Base-by-base conservation (phyloP, 2,113 vertebrate species). In the Orycteropus afer region DNA sequence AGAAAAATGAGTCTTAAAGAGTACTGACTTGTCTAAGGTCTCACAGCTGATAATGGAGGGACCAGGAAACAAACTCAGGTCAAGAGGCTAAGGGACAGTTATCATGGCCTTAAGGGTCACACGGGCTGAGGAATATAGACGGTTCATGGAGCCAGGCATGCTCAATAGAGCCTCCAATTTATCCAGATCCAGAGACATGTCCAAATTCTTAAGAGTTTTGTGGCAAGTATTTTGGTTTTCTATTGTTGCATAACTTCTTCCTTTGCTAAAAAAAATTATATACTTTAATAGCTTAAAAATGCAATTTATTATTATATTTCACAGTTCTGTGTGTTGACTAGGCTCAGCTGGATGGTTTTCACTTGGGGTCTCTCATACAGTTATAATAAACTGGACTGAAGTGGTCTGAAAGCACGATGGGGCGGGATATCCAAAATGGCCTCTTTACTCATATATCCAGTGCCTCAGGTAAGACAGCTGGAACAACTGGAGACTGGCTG, bases 31-130 rank as follows among this genome's bases (percentile, higher is more conserved):
- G 37, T 61, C 32, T 61, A 71, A 45, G 11, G 18, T 37, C 47
- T 25, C 0, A 0, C 20, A 20, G 47, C 11, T 29, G 13, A 25
- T 15, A 15, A 11, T 14, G 45, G 12, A 32, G 4, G 49, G 20
- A 8, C 63, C 55, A 83, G 45, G 45, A 45, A 6, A 65, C n/a
- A 57, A 40, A 80, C 8, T 18, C 32, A n/a, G 6, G 47, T 55
- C 47, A 18, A 22, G 51, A 18, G 34, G 22, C 18, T 29, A n/a
- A 73, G 57, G 79, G 22, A 27, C 13, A 5, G 23, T 67, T 85
- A 18, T 91, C 29, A 7, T 49, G 74, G n/a, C 1, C 0, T 32
- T 14, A 27, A 37, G 45, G 17, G 2, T 22, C 32, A 4, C 34
- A 47, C 40, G 14, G 34, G 34, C 74, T 34, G 20, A 73, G 55